Conservation (phyloP, 2,888 invertebrate species). For the Drosophila paramelanica region DNA sequence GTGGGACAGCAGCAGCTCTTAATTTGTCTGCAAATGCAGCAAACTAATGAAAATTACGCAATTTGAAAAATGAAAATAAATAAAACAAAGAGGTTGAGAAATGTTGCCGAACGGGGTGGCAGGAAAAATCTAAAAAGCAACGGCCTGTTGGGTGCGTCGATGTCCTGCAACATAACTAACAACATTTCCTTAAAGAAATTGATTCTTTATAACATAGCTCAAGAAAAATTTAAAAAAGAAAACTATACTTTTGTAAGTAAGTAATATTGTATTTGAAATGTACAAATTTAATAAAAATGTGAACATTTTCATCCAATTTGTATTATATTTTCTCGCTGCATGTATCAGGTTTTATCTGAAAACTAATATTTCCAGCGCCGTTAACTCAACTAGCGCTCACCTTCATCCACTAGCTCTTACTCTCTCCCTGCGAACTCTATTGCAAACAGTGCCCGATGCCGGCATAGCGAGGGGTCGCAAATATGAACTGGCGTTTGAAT, state of each 20-base stretch:
- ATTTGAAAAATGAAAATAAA: constrained; percentile 69
- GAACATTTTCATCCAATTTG: no score
- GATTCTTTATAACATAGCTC: no score
- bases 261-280: no score
- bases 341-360: not conserved
- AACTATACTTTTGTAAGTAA: no score
- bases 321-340: no score
- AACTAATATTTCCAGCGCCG: constrained; percentile 16
- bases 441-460: constrained; percentile 5
- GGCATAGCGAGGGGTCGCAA: constrained; percentile 20
- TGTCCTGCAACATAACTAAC: constrained; percentile 11
- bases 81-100: constrained; percentile 22
- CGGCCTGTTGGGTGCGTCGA: not conserved
- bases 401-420: constrained; percentile 2
- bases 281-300: no score
- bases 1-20: constrained; percentile 59
- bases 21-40: constrained; percentile 78
- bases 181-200: no score
- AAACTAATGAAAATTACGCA: constrained; percentile 82
- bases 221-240: no score
- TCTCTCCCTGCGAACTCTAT: constrained; percentile 5
- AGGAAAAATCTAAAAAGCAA: constrained; percentile 7
- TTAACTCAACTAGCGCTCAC: constrained; percentile 11
- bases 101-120: constrained; percentile 32
- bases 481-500: constrained; percentile 34